A percentile compares a stretch with the other conserved stretches of the same genome.
Evolutionary conservation across 2,888 invertebrate species (phyloP).

Genomic region (Cephonodes hylas): DNA sequence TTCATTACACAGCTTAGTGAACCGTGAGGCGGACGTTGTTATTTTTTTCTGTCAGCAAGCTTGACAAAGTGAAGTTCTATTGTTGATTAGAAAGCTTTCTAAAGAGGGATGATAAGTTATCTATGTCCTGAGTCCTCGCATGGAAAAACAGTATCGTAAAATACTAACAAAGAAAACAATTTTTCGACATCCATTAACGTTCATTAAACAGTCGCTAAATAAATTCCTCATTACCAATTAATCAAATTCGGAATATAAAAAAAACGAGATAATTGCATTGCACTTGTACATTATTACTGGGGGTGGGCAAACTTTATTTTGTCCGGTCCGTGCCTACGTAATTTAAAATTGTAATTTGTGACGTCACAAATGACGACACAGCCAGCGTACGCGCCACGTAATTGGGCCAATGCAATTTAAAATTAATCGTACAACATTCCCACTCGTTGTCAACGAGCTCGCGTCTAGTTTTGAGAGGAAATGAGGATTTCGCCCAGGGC

Average conservation of each 20-base stretch:
- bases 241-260: not conserved
- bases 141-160: too few species aligned
- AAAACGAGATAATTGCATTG: not conserved
- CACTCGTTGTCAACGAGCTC: constrained; percentile 17
- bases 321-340: not conserved
- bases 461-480: constrained; percentile 27
- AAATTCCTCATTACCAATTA: not conserved
- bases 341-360: constrained; percentile 1
- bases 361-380: not conserved
- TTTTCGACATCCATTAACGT: too few species aligned
- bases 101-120: too few species aligned
- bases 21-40: too few species aligned
- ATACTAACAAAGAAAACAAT: too few species aligned
- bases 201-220: not conserved
- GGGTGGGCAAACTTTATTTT: not conserved
- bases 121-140: too few species aligned
- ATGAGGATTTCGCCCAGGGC: constrained; percentile 11
- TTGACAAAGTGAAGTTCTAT: too few species aligned
- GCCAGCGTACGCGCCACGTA: constrained; percentile 16
- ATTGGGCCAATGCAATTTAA: constrained; percentile 41
- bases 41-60: too few species aligned
- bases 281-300: not conserved
- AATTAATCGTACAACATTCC: constrained; percentile 37
- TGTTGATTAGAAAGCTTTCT: too few species aligned
- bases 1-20: too few species aligned